A percentile compares a stretch with the other conserved stretches of the same genome.
Evolutionary conservation across 1,140 invertebrate genomes (phyloP).

Genomic region (Zophobas atratus): DNA sequence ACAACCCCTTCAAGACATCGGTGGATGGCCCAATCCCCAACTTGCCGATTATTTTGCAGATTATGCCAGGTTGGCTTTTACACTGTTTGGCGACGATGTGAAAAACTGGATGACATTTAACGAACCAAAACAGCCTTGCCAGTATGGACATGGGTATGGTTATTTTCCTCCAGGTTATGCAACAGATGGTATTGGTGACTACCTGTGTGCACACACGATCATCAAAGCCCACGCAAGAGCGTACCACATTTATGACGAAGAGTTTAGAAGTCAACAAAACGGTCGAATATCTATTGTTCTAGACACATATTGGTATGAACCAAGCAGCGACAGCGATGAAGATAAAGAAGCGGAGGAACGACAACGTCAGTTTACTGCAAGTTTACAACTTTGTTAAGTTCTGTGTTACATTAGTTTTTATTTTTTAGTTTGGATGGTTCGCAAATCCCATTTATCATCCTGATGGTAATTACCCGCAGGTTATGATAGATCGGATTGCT

Average conservation of each 20-base stretch:
- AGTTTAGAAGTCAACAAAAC: constrained; percentile 66
- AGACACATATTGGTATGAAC: constrained; percentile 49
- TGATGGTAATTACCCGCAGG: constrained; percentile 74
- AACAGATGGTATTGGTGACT: constrained; percentile 70
- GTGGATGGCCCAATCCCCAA: constrained; percentile 71
- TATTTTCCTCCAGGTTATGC: constrained; percentile 69
- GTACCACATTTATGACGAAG: constrained; percentile 67
- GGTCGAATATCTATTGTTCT: constrained; percentile 51
- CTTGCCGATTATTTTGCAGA: constrained; percentile 52
- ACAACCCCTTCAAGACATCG: constrained; percentile 66
- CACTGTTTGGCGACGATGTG: constrained; percentile 74
- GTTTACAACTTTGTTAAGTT: no score
- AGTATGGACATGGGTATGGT: neutral
- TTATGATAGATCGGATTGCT: constrained; percentile 75
- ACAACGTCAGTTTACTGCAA: constrained; percentile 15
- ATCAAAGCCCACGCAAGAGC: constrained; percentile 69
- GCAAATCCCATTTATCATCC: constrained; percentile 69
- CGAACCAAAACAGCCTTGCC: constrained; percentile 69
- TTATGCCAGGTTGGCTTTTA: constrained; percentile 63
- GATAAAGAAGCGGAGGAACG: constrained; percentile 25
- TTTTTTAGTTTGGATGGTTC: constrained; percentile 68
- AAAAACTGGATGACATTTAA: constrained; percentile 62
- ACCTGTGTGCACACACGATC: constrained; percentile 71
- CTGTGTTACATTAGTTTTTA: neutral
- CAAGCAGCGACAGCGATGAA: constrained; percentile 23